A percentile compares a stretch with the other conserved stretches of the same genome.
Conservation (phyloP, 2,113 vertebrate genomes). For the Peromyscus maniculatus region DNA sequence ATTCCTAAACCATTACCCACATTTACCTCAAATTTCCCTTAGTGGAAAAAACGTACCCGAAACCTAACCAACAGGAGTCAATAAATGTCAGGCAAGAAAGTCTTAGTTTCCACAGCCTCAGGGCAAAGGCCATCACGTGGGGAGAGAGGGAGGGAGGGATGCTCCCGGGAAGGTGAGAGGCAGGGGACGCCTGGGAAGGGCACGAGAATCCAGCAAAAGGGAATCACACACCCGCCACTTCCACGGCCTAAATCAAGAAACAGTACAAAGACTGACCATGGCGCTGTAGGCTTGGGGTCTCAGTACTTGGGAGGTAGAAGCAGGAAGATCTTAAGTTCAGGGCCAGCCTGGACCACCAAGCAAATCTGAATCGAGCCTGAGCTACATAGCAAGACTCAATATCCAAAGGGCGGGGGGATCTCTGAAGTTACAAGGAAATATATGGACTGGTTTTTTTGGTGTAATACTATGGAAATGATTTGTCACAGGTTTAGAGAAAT, state of each 20-base stretch:
- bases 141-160: accelerated
- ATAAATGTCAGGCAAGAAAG: not conserved
- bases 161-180: too few relatives aligned
- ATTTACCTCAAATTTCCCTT: conserved; percentile 27
- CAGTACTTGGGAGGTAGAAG: not conserved
- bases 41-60: conserved; percentile 1
- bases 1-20: not conserved
- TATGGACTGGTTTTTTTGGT: not conserved
- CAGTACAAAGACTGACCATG: not conserved
- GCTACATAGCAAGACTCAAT: not conserved
- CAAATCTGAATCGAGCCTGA: not conserved
- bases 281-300: not conserved
- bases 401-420: not conserved
- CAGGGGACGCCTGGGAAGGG: not conserved
- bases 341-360: not conserved
- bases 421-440: not conserved
- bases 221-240: not conserved
- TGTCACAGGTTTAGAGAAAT: not conserved
- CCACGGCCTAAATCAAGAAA: not conserved
- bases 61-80: not conserved
- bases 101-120: not conserved
- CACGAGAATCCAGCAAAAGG: not conserved
- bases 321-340: not conserved
- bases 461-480: not conserved
- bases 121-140: not conserved